Evolutionary conservation across 2,797 vertebrate species (phyloP), one percentile per base, ranked within the genome.

Genomic region (Mormyrus hasselquistii): DNA sequence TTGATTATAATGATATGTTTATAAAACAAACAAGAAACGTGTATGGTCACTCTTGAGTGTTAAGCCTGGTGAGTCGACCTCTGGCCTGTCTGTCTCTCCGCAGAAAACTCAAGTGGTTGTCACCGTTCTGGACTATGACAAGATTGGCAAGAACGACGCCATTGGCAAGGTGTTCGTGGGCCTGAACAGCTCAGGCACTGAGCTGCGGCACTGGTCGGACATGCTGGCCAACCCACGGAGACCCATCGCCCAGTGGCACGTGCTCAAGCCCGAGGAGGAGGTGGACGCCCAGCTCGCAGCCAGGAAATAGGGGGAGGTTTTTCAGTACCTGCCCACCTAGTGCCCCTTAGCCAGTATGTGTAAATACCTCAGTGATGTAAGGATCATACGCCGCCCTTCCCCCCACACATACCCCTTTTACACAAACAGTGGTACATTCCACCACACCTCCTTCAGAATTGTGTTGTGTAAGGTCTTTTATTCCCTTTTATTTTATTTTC

Each of bases 341-440:
- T 98, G 97, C 97, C 97, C 97, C 97, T 98, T 98, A 97, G 97
- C 97, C 97, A 97, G 97, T 99, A 96, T 97, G 96, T 99, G 99
- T 99, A 99, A 98, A 99, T 99, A 99, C 98, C 98, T 99, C 98
- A 98, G 97, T 99, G 96, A 97, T 95, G 97, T 96, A 97, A 97
- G 96, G 96, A 96, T 98, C 94, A 94, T 94, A 94, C 88, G 19
- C 50, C 41, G 19, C 34, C 14, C 88, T 8, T 16, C 47, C 9
- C 88, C 9, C n/a, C 92, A 90, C 94, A 93, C 94, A 19, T 55
- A 59, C 53, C 76, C 34, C 76, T 83, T 44, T 93, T 89, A 93
- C 93, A 91, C 90, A 92, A 92, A 90, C 89, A 92, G 95, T 94
- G 93, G 94, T 95, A 96, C 94, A 95, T 92, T 92, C 82, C 55